Base-by-base conservation (phyloP, 92 coral and sea anemone genomes). In the Porites lobata region DNA sequence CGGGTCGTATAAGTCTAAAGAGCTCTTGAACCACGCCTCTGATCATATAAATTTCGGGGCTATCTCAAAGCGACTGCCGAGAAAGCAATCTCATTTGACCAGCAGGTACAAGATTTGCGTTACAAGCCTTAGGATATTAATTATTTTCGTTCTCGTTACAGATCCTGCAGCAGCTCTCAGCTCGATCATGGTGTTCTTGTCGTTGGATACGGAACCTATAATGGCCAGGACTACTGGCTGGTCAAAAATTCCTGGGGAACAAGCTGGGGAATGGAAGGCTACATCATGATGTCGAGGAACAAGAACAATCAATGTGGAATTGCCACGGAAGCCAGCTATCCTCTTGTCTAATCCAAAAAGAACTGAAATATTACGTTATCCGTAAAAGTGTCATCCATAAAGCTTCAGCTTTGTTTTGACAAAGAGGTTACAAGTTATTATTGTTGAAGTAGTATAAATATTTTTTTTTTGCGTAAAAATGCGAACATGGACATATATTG, bases 221-320 rank as follows among this genome's bases (percentile, higher is more conserved):
- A 81, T 6, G 98, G 95, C 18, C 62, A 92, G 69, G 99, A 88
- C 78, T 96, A 96, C 91, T 96, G 99, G 99, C 77, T 96, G 78
- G 99, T 96, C 29, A 96, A 96, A 91, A 96, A 96, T 88, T 94
- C 98, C 65, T 96, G 99, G 99, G 99, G 92, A 19, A 15, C 69
- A 7, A 50, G 88, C 22, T 96, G 99, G 99, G 99, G 99, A 9
- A 73, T 86, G 89, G 72, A 92, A 15, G 99, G 99, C 13, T 96
- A 96, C 83, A 96, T 96, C 84, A 90, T 92, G 99, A 96, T 96
- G 99, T 90, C 99, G 32, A 86, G 99, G 21, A 92, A 94, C 92
- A 85, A 53, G 72, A 80, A 91, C 52, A 96, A 96, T 86, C 99
- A 96, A 84, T 96, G 98, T 89, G 99, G 99, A 62, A 96, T 96